These are phyloP conservation scores for Monopterus albus DNA, from an alignment of 2,113 vertebrate species.

Conservation along the genomic window DNA sequence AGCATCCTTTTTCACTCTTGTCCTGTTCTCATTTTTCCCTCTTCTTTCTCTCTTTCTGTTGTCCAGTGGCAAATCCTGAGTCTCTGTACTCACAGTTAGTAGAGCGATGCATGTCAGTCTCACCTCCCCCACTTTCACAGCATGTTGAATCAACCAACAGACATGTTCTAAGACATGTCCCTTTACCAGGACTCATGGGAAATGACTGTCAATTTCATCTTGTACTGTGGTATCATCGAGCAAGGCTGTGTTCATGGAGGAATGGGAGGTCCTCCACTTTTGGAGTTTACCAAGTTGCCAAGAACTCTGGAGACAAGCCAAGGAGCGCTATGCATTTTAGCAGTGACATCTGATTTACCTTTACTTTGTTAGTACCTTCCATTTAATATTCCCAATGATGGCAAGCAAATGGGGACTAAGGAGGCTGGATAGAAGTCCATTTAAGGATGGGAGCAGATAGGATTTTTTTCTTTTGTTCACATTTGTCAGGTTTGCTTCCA, in stretches of 20 bases:
- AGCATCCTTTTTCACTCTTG: slow-evolving; percentile 62
- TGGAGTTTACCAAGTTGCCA: slow-evolving; percentile 79
- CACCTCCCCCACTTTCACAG: slow-evolving; percentile 57
- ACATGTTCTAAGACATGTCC: slow-evolving; percentile 75
- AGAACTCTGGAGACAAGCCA: slow-evolving; percentile 27
- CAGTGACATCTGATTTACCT: slow-evolving; percentile 47
- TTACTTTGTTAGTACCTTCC: too few relatives aligned
- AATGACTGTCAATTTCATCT: slow-evolving; percentile 82
- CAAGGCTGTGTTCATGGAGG: slow-evolving; percentile 70
- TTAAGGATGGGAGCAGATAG: neutral
- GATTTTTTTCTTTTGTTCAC: neutral
- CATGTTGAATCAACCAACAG: slow-evolving; percentile 70
- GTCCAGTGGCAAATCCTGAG: slow-evolving; percentile 15
- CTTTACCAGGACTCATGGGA: slow-evolving; percentile 80
- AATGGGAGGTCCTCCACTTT: slow-evolving; percentile 61
- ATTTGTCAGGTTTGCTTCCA: neutral
- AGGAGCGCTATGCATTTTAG: slow-evolving; percentile 18
- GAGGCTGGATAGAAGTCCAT: slow-evolving; percentile 77
- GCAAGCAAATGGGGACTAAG: slow-evolving; percentile 83
- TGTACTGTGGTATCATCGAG: slow-evolving; percentile 79
- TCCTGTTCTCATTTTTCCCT: neutral
- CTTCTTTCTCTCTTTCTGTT: neutral
- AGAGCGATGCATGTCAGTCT: slow-evolving; percentile 75
- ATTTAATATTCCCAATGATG: too few relatives aligned
- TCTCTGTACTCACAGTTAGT: slow-evolving; percentile 28